A percentile compares a stretch with the other conserved stretches of the same genome.
Conservation (phyloP, 2,888 invertebrate species). For the Ophraella communa region DNA sequence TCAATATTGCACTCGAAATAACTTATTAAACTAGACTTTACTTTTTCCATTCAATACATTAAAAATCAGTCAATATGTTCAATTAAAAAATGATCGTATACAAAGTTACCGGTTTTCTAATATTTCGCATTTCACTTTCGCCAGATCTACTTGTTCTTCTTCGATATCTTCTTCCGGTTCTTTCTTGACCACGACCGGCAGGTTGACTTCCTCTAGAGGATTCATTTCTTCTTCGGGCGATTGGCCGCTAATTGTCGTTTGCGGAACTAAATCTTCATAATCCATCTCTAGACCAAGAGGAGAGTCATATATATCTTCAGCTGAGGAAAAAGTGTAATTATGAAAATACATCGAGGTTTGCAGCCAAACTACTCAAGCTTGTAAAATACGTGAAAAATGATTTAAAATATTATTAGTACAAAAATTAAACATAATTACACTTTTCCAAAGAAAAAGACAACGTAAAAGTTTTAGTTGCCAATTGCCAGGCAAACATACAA, state of each 20-base stretch:
- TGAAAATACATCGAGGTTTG: neutral
- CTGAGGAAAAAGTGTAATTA: neutral
- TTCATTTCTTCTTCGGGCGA: neutral
- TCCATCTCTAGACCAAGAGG: slow-evolving; percentile 32
- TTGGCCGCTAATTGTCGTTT: neutral
- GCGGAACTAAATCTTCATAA: slow-evolving; percentile 27
- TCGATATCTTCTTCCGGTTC: slow-evolving; percentile 10
- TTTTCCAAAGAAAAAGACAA: no score
- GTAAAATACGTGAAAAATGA: neutral
- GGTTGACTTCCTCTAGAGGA: slow-evolving; percentile 3
- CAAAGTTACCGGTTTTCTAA: slow-evolving; percentile 14
- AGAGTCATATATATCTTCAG: slow-evolving; percentile 31
- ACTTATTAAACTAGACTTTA: no score
- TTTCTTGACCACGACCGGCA: slow-evolving; percentile 2
- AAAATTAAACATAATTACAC: no score
- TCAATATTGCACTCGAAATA: no score
- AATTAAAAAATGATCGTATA: neutral
- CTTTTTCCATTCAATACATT: neutral
- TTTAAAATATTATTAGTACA: no score
- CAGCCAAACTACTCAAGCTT: neutral
- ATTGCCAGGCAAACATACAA: no score
- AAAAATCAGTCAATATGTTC: slow-evolving; percentile 16
- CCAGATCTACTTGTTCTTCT: slow-evolving; percentile 12
- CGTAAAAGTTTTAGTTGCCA: no score
- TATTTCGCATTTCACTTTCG: slow-evolving; percentile 6